These are phyloP conservation scores for Lynx canadensis DNA, from an alignment of 2,113 vertebrate species.

Conservation along the genomic window DNA sequence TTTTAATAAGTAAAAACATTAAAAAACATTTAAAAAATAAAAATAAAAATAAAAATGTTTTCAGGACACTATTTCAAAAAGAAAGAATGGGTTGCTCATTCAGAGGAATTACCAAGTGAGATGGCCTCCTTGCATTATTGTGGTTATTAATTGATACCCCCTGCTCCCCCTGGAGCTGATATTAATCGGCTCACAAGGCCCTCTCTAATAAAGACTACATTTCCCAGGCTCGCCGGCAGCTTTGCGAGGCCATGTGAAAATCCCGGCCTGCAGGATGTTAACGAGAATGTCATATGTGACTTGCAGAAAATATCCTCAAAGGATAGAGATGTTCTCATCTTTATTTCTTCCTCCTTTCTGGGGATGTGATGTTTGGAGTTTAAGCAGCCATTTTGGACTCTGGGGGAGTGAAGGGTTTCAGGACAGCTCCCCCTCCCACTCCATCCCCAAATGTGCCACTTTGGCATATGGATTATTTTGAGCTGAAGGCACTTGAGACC, in stretches of 20 bases:
- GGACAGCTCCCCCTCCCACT: neutral
- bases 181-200: neutral
- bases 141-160: neutral
- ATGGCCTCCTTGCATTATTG: neutral
- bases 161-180: neutral
- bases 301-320: neutral
- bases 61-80: slow-evolving; percentile 11
- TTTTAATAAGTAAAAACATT: no score
- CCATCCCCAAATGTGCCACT: neutral
- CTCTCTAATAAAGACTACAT: neutral
- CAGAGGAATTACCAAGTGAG: neutral
- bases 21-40: no score
- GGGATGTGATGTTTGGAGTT: neutral
- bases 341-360: neutral
- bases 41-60: neutral
- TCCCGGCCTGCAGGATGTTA: neutral
- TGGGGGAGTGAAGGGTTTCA: neutral
- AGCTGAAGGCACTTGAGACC: neutral
- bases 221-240: neutral
- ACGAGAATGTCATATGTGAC: neutral
- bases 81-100: neutral
- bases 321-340: neutral
- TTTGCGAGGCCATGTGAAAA: neutral
- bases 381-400: neutral
- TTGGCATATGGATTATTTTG: neutral